These are phyloP conservation scores for Emys orbicularis DNA, from an alignment of 2,797 vertebrate genomes.

Conservation along the genomic window DNA sequence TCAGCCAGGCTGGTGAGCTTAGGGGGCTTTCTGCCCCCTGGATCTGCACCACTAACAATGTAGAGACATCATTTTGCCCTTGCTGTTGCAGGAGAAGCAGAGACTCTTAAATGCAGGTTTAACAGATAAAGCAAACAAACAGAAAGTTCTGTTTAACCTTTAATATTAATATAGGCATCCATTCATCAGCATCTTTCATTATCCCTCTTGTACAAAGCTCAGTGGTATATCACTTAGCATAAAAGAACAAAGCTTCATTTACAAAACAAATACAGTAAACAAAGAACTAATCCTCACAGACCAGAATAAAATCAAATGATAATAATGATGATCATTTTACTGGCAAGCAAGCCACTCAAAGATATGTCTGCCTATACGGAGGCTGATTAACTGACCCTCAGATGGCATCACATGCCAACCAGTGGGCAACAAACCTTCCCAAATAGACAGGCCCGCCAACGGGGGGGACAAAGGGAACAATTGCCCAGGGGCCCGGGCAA, in stretches of 20 bases:
- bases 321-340: constrained; percentile 48
- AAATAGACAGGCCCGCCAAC: not conserved
- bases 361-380: constrained; percentile 56
- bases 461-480: too few species aligned
- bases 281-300: constrained; percentile 47
- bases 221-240: not conserved
- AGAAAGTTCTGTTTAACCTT: not conserved
- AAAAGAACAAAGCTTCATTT: constrained; percentile 52
- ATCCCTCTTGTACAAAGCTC: not conserved
- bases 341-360: constrained; percentile 5
- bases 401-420: constrained; percentile 24
- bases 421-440: constrained; percentile 5
- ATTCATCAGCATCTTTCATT: constrained; percentile 2
- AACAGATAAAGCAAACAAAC: not conserved
- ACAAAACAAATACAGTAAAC: constrained; percentile 49
- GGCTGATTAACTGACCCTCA: constrained; percentile 54
- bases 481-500: too few species aligned
- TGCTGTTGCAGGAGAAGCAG: not conserved
- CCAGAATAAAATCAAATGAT: constrained; percentile 10
- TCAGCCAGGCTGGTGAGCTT: not conserved
- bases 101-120: not conserved
- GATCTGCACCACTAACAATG: not conserved
- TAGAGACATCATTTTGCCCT: not conserved
- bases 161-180: not conserved
- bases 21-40: too few species aligned